Evolutionary conservation across 2,888 invertebrate genomes (phyloP).

Genomic region (Gymnocheta viridis): DNA sequence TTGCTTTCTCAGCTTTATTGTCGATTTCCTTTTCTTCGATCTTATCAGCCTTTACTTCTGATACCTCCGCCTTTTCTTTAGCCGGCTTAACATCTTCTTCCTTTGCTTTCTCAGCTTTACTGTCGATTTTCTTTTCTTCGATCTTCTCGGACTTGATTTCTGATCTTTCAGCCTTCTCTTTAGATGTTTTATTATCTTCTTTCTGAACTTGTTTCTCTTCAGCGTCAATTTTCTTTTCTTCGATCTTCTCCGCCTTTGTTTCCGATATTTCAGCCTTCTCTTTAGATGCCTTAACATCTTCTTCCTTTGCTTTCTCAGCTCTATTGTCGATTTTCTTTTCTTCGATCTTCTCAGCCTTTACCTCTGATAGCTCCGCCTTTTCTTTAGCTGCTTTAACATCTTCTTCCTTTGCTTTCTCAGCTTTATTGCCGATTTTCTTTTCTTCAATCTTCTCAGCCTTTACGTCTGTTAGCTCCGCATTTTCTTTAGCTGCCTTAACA

Average conservation of each 20-base stretch:
- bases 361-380: slow-evolving; percentile 46
- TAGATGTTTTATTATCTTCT: slow-evolving; percentile 31
- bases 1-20: not conserved
- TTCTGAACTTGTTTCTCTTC: not conserved
- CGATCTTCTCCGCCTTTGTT: slow-evolving; percentile 18
- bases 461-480: slow-evolving; percentile 14
- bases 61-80: slow-evolving; percentile 21
- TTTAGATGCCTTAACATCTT: slow-evolving; percentile 10
- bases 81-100: slow-evolving; percentile 25
- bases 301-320: slow-evolving; percentile 31
- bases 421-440: slow-evolving; percentile 35
- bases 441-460: slow-evolving; percentile 9
- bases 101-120: not conserved
- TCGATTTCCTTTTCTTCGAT: slow-evolving; percentile 23
- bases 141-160: slow-evolving; percentile 64
- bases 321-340: slow-evolving; percentile 40
- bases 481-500: not conserved
- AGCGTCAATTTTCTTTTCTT: slow-evolving; percentile 28
- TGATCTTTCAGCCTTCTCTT: slow-evolving; percentile 38
- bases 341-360: slow-evolving; percentile 13
- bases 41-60: not conserved
- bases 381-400: not conserved
- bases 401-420: not conserved
- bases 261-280: slow-evolving; percentile 40
- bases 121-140: slow-evolving; percentile 59